These are phyloP conservation scores for Pangasius macronema DNA, from an alignment of 2,797 vertebrate genomes.

Conservation along the genomic window DNA sequence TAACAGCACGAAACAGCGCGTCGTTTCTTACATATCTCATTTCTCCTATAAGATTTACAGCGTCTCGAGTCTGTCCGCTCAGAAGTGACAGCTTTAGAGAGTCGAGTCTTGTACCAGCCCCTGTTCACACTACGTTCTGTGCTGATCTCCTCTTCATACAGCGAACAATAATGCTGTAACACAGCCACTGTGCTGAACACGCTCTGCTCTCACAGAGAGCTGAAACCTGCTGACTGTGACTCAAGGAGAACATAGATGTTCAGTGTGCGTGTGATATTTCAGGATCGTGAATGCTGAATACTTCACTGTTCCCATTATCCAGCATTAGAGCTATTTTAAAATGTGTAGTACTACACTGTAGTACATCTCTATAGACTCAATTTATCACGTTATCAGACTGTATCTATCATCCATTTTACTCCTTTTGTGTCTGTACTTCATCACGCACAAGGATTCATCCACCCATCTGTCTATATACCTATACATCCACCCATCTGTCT, in stretches of 20 bases:
- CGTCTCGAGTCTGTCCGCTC: neutral
- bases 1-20: neutral
- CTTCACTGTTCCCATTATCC: neutral
- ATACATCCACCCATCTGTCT: neutral
- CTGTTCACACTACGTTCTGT: neutral
- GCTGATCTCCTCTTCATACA: constrained; percentile 8
- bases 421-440: too few relatives aligned
- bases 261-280: neutral
- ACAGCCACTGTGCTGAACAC: neutral
- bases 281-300: neutral
- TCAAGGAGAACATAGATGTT: constrained; percentile 5
- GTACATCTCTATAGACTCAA: neutral
- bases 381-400: neutral
- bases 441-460: neutral
- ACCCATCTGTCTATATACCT: neutral
- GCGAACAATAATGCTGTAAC: neutral
- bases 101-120: neutral
- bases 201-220: neutral
- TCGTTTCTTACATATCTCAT: neutral
- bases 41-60: neutral
- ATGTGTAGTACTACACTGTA: neutral
- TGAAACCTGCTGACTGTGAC: constrained; percentile 5
- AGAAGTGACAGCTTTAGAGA: neutral
- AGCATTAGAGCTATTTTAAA: neutral
- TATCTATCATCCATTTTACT: neutral